Evolutionary conservation across 1,140 invertebrate species (phyloP).

Genomic region (Drosophila eugracilis): DNA sequence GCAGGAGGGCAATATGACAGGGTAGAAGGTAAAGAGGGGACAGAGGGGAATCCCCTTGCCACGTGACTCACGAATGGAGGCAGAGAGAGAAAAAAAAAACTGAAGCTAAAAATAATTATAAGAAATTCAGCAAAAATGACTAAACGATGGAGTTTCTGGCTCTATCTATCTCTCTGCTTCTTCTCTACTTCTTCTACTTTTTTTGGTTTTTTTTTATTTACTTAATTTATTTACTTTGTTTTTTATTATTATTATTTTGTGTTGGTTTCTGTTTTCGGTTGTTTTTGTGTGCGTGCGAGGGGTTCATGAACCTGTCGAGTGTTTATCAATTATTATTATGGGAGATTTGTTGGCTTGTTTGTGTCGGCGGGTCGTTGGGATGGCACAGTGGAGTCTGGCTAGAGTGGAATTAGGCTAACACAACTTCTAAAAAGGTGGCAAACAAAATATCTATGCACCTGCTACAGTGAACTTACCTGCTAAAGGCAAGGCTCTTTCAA

Average conservation of each 20-base stretch:
- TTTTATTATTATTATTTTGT: neutral
- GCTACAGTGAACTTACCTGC: neutral
- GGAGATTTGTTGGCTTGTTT: slow-evolving; percentile 31
- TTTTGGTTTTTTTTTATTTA: too few species aligned
- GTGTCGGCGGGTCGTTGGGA: slow-evolving; percentile 23
- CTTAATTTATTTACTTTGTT: slow-evolving; percentile 1
- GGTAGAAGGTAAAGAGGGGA: too few species aligned
- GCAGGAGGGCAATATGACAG: too few species aligned
- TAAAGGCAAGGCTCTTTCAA: neutral
- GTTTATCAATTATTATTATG: slow-evolving; percentile 58
- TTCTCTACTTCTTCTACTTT: slow-evolving; percentile 16
- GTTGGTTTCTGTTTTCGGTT: slow-evolving; percentile 11
- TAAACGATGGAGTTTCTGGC: slow-evolving; percentile 38
- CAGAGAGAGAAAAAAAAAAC: slow-evolving; percentile 30
- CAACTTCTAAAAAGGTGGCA: neutral
- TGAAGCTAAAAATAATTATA: slow-evolving; percentile 48
- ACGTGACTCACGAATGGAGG: slow-evolving; percentile 25
- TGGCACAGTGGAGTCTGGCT: slow-evolving; percentile 20
- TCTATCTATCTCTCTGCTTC: slow-evolving; percentile 6
- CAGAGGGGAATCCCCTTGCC: slow-evolving; percentile 12
- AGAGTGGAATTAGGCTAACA: neutral
- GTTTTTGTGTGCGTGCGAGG: slow-evolving; percentile 1
- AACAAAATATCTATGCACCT: neutral
- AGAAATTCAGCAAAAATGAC: slow-evolving; percentile 37
- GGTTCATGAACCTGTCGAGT: slow-evolving; percentile 63